phyloP scores from a whole-genome alignment of 2,888 invertebrate genomes.

The Crocallis elinguaria region DNA sequence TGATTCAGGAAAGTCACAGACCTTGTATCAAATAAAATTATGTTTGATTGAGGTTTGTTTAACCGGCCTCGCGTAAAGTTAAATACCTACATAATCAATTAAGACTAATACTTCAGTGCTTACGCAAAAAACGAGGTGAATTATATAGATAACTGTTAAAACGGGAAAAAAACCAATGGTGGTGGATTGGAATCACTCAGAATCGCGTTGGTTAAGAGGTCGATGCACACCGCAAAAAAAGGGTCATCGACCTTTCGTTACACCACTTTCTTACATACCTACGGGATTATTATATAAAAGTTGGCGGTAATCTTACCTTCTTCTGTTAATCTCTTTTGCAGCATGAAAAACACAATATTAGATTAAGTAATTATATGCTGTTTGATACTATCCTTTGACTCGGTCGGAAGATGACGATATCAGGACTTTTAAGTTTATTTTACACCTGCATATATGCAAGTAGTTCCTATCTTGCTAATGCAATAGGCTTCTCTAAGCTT shows the following conservation, averaged over 20 bases:
- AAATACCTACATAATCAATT: conserved; percentile 9
- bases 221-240: conserved; percentile 74
- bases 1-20: background rate
- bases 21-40: too few species aligned
- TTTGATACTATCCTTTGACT: background rate
- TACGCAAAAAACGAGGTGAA: conserved; percentile 23
- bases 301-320: conserved; percentile 46
- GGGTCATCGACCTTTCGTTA: conserved; percentile 70
- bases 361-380: background rate
- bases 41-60: too few species aligned
- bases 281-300: conserved; percentile 43
- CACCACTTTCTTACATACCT: conserved; percentile 64
- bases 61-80: too few species aligned
- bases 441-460: too few species aligned
- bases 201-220: conserved; percentile 74
- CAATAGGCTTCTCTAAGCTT: too few species aligned
- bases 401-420: too few species aligned
- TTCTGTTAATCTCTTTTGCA: conserved; percentile 44
- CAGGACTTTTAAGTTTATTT: too few species aligned
- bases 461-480: too few species aligned
- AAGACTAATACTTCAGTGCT: conserved; percentile 1
- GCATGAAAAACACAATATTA: conserved; percentile 46
- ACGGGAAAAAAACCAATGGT: conserved; percentile 46
- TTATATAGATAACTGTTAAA: conserved; percentile 44
- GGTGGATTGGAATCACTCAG: conserved; percentile 45